A percentile compares a stretch with the other conserved stretches of the same genome.
Conservation (phyloP, 2,797 vertebrate genomes). For the Okamejei kenojei region DNA sequence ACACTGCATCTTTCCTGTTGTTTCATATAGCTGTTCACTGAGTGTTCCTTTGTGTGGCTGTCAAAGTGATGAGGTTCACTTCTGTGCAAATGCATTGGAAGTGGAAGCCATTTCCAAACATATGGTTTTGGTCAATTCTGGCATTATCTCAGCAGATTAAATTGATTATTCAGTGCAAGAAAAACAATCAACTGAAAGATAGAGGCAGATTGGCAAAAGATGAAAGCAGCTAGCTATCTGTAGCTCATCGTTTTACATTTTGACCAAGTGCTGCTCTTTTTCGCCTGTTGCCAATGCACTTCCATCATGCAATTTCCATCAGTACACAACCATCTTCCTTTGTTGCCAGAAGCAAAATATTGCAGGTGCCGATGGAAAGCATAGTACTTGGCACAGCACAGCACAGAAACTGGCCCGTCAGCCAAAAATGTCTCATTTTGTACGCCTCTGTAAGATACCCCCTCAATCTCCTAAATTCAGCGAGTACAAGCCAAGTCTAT, state of each 20-base stretch:
- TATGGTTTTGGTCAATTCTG: neutral
- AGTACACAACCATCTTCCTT: neutral
- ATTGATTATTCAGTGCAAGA: constrained; percentile 14
- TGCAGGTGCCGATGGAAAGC: too few species aligned
- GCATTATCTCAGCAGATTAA: neutral
- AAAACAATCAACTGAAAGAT: neutral
- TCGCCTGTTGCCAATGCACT: neutral
- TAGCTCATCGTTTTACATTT: neutral
- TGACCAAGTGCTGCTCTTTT: neutral
- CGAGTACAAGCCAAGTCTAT: too few species aligned
- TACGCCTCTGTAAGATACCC: too few species aligned
- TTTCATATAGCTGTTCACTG: neutral
- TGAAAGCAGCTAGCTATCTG: neutral
- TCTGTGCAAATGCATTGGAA: neutral
- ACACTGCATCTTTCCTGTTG: neutral
- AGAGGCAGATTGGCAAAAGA: neutral
- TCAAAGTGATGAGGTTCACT: neutral
- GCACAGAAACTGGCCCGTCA: too few species aligned
- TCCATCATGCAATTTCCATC: neutral
- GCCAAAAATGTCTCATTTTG: too few species aligned
- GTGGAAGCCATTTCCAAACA: neutral
- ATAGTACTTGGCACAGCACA: too few species aligned
- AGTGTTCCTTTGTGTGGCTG: neutral
- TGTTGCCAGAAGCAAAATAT: neutral
- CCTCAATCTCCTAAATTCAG: too few species aligned